Base-by-base conservation (phyloP, 37 sponge, comb jelly and placozoan genomes). In the Halichondria panicea region DNA sequence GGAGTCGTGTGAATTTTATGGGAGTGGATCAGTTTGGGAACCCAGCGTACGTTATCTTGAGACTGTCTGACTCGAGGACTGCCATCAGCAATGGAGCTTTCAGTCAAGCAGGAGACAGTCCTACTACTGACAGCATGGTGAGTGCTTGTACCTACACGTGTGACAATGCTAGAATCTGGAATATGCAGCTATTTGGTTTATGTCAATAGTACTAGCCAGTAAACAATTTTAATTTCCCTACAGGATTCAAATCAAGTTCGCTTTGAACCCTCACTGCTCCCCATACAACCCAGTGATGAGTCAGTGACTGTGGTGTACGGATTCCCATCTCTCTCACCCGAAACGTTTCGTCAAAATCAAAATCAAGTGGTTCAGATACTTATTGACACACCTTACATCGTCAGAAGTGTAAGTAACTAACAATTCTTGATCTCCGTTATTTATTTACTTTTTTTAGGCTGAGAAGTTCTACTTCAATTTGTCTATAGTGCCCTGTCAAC, bases 311-410 rank as follows among this genome's bases (percentile, higher is more conserved):
- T 59, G 24, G 33, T 9, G 13, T 75, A 56, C 37, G 73, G 73
- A 0, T 56, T 72, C 71, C 19, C 36, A n/a, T 7, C 30, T 18
- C 3, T 43, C 41, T 57, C 3, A 39, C 27, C 5, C 15, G 36
- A 37, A 18, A n/a, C n/a, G n/a, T n/a, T n/a, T n/a, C 5, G 21
- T 38, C 28, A 55, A 6, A 0, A 24, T 1, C 3, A 19, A 31
- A 24, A 19, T 31, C 19, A 34, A 11, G n/a, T 13, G 1, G 41
- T 73, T 40, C 40, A 28, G 3, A 22, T 67, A 25, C 19, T 67
- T 35, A 66, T 82, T 55, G 75, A 74, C 43, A 66, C 83, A n/a
- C 74, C 75, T 28, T 74, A 74, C 68, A 82, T 75, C 67, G 60
- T 82, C 61, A 52, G 64, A 15, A 57, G 67, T 73, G 75, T 82